A percentile compares a stretch with the other conserved stretches of the same genome.
Conservation (phyloP, 1,140 invertebrate genomes). For the Sitophilus oryzae region DNA sequence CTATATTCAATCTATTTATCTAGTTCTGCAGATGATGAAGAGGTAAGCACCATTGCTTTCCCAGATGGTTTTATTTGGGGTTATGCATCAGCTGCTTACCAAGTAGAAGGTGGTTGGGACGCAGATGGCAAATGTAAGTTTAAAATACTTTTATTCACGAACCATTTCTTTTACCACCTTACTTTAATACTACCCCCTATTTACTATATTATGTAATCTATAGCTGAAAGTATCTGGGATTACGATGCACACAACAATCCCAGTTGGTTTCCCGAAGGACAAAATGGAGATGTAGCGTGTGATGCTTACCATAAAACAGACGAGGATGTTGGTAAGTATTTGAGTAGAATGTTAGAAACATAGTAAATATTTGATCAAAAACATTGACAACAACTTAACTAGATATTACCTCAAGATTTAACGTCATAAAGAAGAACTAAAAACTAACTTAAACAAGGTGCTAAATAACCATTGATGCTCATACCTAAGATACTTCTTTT, state of each 20-base stretch:
- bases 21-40: too few species aligned
- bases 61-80: neutral
- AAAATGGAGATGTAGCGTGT: constrained; percentile 51
- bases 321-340: constrained; percentile 48
- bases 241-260: constrained; percentile 47
- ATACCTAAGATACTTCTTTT: too few species aligned
- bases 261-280: constrained; percentile 48
- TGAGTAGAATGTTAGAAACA: too few species aligned
- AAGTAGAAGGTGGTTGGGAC: constrained; percentile 3
- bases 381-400: too few species aligned
- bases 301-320: constrained; percentile 54
- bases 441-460: too few species aligned
- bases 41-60: neutral
- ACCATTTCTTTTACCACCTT: too few species aligned
- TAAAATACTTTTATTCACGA: neutral
- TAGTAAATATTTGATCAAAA: too few species aligned
- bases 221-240: constrained; percentile 49
- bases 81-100: neutral
- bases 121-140: neutral
- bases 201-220: neutral
- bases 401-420: too few species aligned
- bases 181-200: too few species aligned
- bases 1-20: too few species aligned
- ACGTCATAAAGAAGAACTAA: too few species aligned
- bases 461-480: too few species aligned